Conservation (phyloP, 1,140 invertebrate genomes). For the Meloidogyne floridensis region DNA sequence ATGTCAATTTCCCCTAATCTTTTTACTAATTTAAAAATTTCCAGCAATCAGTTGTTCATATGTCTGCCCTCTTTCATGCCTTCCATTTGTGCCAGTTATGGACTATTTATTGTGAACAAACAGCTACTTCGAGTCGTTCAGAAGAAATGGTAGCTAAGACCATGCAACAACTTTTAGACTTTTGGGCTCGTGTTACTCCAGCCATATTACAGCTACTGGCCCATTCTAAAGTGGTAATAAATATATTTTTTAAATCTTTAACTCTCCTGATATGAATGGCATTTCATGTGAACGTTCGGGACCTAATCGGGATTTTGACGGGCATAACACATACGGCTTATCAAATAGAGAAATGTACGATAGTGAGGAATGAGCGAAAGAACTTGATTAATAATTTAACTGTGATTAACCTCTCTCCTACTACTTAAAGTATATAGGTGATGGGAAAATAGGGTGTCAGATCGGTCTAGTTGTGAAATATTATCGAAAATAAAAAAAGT, state of each 20-base stretch:
- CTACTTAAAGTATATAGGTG: too few species aligned
- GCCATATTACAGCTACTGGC: conserved; percentile 88
- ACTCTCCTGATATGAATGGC: too few species aligned
- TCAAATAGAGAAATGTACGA: too few species aligned
- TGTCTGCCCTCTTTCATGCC: conserved; percentile 79
- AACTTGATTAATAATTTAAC: too few species aligned
- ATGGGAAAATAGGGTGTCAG: too few species aligned
- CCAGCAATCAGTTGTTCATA: conserved; percentile 76
- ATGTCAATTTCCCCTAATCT: neutral
- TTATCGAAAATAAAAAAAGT: too few species aligned
- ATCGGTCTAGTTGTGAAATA: too few species aligned
- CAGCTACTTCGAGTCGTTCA: conserved; percentile 70
- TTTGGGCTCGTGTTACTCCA: conserved; percentile 96
- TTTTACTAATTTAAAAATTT: conserved; percentile 46
- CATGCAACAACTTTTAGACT: conserved; percentile 86
- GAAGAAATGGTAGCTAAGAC: conserved; percentile 74
- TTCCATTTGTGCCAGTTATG: conserved; percentile 81
- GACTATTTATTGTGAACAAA: conserved; percentile 95
- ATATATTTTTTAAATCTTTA: conserved; percentile 23
- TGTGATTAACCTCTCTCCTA: too few species aligned
- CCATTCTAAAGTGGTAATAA: conserved; percentile 81
- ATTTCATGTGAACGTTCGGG: too few species aligned
- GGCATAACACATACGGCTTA: too few species aligned
- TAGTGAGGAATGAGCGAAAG: too few species aligned
- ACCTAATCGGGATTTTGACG: too few species aligned